Conservation (phyloP, 2,888 invertebrate species). For the Mesochorus sp. region DNA sequence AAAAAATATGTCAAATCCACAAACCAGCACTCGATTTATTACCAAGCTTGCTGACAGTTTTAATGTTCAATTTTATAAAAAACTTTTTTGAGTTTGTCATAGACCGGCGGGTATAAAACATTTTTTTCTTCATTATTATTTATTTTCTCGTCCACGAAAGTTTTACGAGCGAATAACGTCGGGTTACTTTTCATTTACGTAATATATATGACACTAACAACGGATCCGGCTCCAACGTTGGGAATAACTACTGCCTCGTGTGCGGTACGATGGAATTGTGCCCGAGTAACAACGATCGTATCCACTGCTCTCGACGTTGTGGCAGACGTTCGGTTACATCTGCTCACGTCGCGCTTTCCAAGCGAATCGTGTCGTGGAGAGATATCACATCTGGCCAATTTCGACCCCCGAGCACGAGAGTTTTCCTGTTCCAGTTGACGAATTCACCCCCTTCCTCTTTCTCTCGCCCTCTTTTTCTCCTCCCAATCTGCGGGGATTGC, state of each 20-base stretch:
- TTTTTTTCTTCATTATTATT: not conserved
- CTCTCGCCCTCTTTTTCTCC: not conserved
- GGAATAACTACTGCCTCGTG: constrained; percentile 11
- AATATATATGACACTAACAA: not conserved
- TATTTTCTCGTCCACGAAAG: not conserved
- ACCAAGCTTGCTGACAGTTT: too few relatives aligned
- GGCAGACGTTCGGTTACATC: constrained; percentile 31
- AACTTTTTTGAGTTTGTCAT: too few relatives aligned
- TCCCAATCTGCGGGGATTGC: not conserved
- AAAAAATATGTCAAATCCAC: too few relatives aligned
- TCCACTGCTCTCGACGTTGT: constrained; percentile 3
- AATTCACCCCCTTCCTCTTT: not conserved
- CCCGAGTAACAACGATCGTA: constrained; percentile 20
- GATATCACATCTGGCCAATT: constrained; percentile 37
- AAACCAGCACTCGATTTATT: too few relatives aligned
- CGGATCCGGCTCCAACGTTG: not conserved
- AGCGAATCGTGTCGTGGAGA: not conserved
- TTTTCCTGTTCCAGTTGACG: too few relatives aligned
- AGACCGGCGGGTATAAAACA: too few relatives aligned
- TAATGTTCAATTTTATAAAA: too few relatives aligned
- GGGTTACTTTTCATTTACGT: not conserved
- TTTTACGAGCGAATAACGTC: not conserved
- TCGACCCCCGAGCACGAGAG: not conserved
- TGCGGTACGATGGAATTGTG: not conserved
- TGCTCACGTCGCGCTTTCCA: constrained; percentile 2